A percentile compares a stretch with the other conserved stretches of the same genome.
Evolutionary conservation across 1,140 invertebrate species (phyloP).

Genomic region (Drosophila micromelanica): DNA sequence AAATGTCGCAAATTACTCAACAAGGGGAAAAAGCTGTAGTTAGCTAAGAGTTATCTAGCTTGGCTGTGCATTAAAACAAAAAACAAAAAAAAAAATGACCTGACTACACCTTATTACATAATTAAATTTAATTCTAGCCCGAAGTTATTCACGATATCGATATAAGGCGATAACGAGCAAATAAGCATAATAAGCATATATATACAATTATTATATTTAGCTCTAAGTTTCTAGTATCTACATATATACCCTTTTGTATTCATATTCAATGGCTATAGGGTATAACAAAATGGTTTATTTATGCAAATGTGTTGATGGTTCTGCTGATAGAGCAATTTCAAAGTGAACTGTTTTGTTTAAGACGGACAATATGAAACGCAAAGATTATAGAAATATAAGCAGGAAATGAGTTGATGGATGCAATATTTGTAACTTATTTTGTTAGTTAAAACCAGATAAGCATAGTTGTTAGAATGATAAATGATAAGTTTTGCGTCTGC

Average conservation of each 20-base stretch:
- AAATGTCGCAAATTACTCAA: too few species aligned
- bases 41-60: too few species aligned
- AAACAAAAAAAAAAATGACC: too few species aligned
- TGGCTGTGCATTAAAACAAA: too few species aligned
- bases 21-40: too few species aligned
- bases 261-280: neutral
- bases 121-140: too few species aligned
- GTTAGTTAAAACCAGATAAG: neutral
- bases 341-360: neutral
- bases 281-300: conserved; percentile 1
- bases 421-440: neutral
- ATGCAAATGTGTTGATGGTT: conserved; percentile 4
- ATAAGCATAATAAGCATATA: too few species aligned
- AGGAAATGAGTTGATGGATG: neutral
- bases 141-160: too few species aligned
- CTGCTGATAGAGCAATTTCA: neutral
- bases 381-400: neutral
- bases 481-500: neutral
- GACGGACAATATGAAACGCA: neutral
- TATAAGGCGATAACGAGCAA: too few species aligned
- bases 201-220: too few species aligned
- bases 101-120: too few species aligned
- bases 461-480: neutral
- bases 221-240: too few species aligned
- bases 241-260: neutral